Base-by-base conservation (phyloP, 2,888 invertebrate species). In the Mythimna pallens region DNA sequence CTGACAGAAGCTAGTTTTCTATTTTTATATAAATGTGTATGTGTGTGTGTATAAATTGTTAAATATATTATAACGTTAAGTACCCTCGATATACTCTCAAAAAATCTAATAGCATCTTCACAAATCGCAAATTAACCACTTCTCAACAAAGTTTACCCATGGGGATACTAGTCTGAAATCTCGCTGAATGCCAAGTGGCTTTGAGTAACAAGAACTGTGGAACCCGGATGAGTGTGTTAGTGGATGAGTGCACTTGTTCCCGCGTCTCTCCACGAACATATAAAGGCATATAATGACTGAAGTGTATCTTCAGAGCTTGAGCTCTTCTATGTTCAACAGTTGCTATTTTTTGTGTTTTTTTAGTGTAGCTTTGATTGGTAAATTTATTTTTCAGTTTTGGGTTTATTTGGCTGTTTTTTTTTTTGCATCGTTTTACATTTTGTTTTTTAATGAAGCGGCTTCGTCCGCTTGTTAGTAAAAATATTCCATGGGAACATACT, bases 201-300 rank as follows among this genome's bases (percentile, higher is more conserved):
- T 76, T 78, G 76, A 78, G 70, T 55, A 67, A 69, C 70, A 76
- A 85, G 73, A 83, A 78, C 65, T 67, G 40, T 78, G 80, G 76
- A 86, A 86, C 75, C 73, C 75, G 70, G 72, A 72, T 58, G 83
- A 85, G 85, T 76, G 59, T 79, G 80, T 86, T 65, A 86, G 86
- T 71, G 81, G 75, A 54, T 69, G 70, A 86, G 87, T 43, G 81
- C 81, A 63, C 86, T 87, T 66, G 58, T 64, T 25, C 25, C 57
- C 79, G 71, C 65, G 47, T 57, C 64, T 78, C 63, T 65, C 65
- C 34, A 50, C 74, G 54, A 47, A 75, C 74, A 76, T 70, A 78
- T 80, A 83, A 81, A 75, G 83, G 73, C 74, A 59, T 71, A 71
- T 74, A 76, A 81, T 75, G 71, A 74, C 73, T 72, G 52, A 61